A percentile compares a stretch with the other conserved stretches of the same genome.
Evolutionary conservation across 2,113 vertebrate genomes (phyloP).

Genomic region (Atlantisia rogersi): DNA sequence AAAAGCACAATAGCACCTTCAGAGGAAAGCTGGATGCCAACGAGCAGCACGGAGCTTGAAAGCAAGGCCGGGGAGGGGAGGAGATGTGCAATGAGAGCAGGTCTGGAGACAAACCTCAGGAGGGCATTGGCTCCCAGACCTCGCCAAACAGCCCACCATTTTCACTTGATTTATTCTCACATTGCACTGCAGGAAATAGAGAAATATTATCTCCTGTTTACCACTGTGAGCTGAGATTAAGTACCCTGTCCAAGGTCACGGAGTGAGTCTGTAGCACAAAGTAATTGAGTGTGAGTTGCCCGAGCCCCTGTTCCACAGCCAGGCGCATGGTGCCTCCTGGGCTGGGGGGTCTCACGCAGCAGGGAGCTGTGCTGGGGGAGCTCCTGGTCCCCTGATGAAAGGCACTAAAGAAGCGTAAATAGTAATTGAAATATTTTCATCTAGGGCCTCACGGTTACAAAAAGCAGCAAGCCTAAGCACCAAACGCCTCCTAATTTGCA

Average conservation of each 20-base stretch:
- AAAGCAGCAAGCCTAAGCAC: background rate
- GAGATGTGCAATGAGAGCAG: background rate
- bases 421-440: conserved; percentile 1
- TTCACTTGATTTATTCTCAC: conserved; percentile 40
- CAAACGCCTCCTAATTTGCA: conserved; percentile 20
- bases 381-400: background rate
- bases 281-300: background rate
- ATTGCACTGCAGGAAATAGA: conserved; percentile 39
- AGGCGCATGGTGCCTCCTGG: background rate
- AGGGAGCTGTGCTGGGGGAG: background rate
- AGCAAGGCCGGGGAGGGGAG: background rate
- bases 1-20: background rate
- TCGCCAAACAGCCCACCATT: background rate
- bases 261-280: background rate
- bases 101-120: background rate
- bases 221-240: background rate
- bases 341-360: fast-evolving
- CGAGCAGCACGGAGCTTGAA: background rate
- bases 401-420: background rate
- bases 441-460: background rate
- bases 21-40: background rate
- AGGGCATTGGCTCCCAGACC: background rate
- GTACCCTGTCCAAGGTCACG: conserved; percentile 14
- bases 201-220: conserved; percentile 40
- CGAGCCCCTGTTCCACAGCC: background rate